A percentile compares a stretch with the other conserved stretches of the same genome.
phyloP scores from a whole-genome alignment of 2,888 invertebrate genomes.

The Oscheius sp. region DNA sequence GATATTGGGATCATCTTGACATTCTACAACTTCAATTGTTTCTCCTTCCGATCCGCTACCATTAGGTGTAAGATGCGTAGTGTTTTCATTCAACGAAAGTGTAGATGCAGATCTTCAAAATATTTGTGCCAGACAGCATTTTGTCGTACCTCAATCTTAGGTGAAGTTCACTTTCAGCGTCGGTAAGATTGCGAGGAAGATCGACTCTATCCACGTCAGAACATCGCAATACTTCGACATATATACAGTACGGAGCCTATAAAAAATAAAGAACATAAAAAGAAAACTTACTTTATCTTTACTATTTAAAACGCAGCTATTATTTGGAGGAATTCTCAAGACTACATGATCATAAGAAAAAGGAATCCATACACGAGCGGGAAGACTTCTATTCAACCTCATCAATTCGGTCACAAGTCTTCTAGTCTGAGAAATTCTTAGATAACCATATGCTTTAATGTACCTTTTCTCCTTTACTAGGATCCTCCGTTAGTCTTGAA shows the following conservation, averaged over 20 bases:
- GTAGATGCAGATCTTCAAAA: slow-evolving; percentile 17
- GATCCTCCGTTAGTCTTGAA: slow-evolving; percentile 83
- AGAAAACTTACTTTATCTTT: slow-evolving; percentile 85
- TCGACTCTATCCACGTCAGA: slow-evolving; percentile 28
- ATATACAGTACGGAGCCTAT: slow-evolving; percentile 95
- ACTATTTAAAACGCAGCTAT: slow-evolving; percentile 96
- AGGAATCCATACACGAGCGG: slow-evolving; percentile 97
- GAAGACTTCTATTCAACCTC: slow-evolving; percentile 92
- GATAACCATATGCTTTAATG: neutral
- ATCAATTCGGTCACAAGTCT: slow-evolving; percentile 81
- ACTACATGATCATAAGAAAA: slow-evolving; percentile 89
- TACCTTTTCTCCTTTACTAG: slow-evolving; percentile 89
- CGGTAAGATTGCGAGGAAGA: slow-evolving; percentile 35
- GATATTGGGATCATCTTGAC: slow-evolving; percentile 12
- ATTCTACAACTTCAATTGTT: slow-evolving; percentile 72
- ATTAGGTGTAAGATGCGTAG: slow-evolving; percentile 14
- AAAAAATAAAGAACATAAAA: neutral
- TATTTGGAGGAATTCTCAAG: slow-evolving; percentile 94
- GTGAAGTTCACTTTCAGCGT: slow-evolving; percentile 40
- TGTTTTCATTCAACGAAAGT: slow-evolving; percentile 24
- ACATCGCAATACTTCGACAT: slow-evolving; percentile 84
- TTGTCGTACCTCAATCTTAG: slow-evolving; percentile 15
- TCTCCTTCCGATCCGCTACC: neutral
- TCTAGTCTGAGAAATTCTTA: slow-evolving; percentile 16
- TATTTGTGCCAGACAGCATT: neutral